Evolutionary conservation across 1,140 invertebrate genomes (phyloP), one percentile per base, ranked within the genome.

Genomic region (Archivesica marissinica): DNA sequence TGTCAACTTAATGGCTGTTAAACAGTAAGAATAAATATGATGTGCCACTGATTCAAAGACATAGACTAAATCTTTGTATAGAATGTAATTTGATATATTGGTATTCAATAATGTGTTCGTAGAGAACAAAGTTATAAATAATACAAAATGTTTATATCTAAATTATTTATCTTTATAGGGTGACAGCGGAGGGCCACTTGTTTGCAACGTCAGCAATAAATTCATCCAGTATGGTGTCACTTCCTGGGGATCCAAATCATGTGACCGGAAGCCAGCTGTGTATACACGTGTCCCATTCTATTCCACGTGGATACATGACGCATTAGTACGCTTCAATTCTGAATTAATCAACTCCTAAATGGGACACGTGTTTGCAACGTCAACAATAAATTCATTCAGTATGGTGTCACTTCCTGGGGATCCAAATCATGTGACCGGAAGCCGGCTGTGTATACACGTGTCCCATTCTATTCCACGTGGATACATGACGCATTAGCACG

Each of bases 131-230:
- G 7, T 23, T 61, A 9, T 17, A 61, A 17, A 25, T 17, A 28
- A 61, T 11, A 20, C 9, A 9, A 9, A 20, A 47, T 47, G 20
- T 47, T 47, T 11, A 47, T 11, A 47, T 20, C 20, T 20, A 61
- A 9, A 7, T 23, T 17, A 9, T 61, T 7, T 7, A 11, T 28
- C 56, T 9, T 9, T 9, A 17, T 30, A 79, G 76, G 76, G 76
- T 3, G 76, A 79, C 52, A 79, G 76, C 44, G 76, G 76, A 0
- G 76, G 76, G 25, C 76, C 76, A 0, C 39, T 79, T 23, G 54
- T 64, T 9, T 79, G 76, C 44, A 13, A 3, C 1, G 39, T 79
- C n/a, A 41, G 44, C 33, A 20, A 41, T 28, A 41, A 33, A 4
- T 79, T 33, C 35, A n/a, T 64, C 11, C 59, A 64, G 25, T 35